Base-by-base conservation (phyloP, 2,113 vertebrate species). In the Gallinago paraguaiae region DNA sequence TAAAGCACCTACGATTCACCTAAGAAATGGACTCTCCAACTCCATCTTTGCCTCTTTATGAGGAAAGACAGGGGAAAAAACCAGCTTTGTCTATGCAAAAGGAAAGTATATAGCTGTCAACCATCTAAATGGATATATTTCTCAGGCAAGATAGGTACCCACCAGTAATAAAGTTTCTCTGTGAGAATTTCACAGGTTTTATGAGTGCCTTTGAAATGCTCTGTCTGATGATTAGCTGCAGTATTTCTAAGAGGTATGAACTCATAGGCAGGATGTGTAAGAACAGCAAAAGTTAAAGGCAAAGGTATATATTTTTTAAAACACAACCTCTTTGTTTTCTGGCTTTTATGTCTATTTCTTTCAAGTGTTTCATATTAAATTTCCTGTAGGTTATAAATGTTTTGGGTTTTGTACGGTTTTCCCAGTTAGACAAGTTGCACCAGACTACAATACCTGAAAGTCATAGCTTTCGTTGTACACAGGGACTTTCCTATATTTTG, bases 191-290 rank as follows among this genome's bases (percentile, higher is more conserved):
- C 71, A 68, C 15, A 61, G 35, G 17, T 86, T 65, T 64, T 80
- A 56, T 0, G 0, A 5, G 7, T 39, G 4, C 4, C 53, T 90
- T 82, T 68, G 35, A 71, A 87, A 90, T 61, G 3, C 2, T 71
- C n/a, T 51, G 10, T 51, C 33, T 51, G 46, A 16, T 56, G 31
- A 85, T 56, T 41, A 79, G 56, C 33, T 68, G 35, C 23, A 76
- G 10, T 13, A 11, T 69, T 96, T 80, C 30, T 86, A 65, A 72
- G 28, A 93, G 37, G 20, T 85, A 35, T 90, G 7, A 69, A 64
- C 28, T 60, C 3, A 4, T 27, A 68, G 10, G 4, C n/a, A 82
- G 17, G 10, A 46, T 72, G 1, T 13, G 1, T 64, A 56, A 51
- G 13, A 82, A 86, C 3, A 67, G 11, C 2, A 76, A 68, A 85